phyloP scores from a whole-genome alignment of 2,113 vertebrate genomes.

The Salvelinus namaycush region DNA sequence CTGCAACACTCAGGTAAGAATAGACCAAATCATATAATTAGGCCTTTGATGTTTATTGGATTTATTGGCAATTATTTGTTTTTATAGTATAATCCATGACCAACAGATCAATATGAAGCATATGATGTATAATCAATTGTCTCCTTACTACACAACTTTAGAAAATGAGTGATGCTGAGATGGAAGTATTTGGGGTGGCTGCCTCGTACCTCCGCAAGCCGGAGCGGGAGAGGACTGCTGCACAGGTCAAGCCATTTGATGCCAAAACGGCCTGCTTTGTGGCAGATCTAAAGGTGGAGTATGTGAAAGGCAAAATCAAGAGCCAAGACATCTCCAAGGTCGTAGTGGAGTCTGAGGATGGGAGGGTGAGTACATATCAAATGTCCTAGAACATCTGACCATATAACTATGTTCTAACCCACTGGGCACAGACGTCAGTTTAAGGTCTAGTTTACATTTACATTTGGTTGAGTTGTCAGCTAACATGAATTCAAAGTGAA shows the following conservation, averaged over 20 bases:
- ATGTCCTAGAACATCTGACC: background rate
- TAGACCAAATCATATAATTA: background rate
- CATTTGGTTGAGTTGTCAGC: too few relatives aligned
- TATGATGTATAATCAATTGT: too few relatives aligned
- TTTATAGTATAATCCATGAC: background rate
- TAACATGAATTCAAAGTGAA: too few relatives aligned
- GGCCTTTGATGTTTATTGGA: background rate
- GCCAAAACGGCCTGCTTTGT: conserved; percentile 81
- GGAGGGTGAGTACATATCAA: conserved; percentile 65
- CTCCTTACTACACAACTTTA: background rate
- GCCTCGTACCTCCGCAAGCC: conserved; percentile 78
- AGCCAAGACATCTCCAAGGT: conserved; percentile 71
- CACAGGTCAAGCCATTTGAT: conserved; percentile 80
- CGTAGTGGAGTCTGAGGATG: conserved; percentile 76
- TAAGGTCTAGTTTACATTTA: too few relatives aligned
- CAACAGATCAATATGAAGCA: background rate
- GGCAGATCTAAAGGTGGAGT: conserved; percentile 73
- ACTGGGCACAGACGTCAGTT: too few relatives aligned
- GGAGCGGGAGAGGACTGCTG: conserved; percentile 52
- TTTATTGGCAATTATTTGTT: background rate
- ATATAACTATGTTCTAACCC: too few relatives aligned
- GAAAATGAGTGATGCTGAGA: conserved; percentile 66
- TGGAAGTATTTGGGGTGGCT: conserved; percentile 77
- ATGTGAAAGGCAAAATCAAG: conserved; percentile 78
- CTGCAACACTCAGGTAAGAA: conserved; percentile 13